Evolutionary conservation across 1,140 invertebrate species (phyloP).

Genomic region (Rhagoletis zephyria): DNA sequence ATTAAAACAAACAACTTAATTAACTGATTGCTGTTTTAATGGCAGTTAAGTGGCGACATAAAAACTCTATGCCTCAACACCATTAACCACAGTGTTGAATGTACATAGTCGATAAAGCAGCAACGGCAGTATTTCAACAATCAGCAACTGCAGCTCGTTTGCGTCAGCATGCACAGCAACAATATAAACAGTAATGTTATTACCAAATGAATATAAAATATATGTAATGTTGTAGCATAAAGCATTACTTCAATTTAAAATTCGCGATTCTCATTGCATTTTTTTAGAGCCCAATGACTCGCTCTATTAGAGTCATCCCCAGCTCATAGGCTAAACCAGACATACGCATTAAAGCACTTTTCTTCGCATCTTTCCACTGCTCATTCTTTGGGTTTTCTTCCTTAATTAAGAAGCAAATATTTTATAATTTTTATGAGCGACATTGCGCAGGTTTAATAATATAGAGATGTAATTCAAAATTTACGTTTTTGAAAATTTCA

Average conservation of each 20-base stretch:
- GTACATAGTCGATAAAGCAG: too few relatives aligned
- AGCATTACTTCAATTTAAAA: not conserved
- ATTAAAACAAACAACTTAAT: conserved; percentile 19
- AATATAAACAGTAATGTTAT: not conserved
- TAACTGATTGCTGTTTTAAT: conserved; percentile 6
- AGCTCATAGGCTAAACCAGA: too few relatives aligned
- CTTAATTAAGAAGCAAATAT: not conserved
- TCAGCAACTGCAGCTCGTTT: not conserved
- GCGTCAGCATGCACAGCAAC: not conserved
- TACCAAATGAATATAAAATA: not conserved
- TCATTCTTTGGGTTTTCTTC: not conserved
- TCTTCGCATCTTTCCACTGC: not conserved
- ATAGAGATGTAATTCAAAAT: too few relatives aligned
- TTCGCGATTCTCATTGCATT: not conserved
- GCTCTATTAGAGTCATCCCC: too few relatives aligned
- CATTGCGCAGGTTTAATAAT: not conserved
- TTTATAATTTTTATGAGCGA: not conserved
- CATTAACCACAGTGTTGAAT: not conserved
- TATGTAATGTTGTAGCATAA: not conserved
- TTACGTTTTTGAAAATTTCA: too few relatives aligned
- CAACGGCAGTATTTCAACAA: not conserved
- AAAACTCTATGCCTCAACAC: not conserved
- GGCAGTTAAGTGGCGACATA: not conserved
- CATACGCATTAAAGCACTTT: not conserved
- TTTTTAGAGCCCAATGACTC: not conserved